Base-by-base conservation (phyloP, 2,797 vertebrate species). In the Falco naumanni region DNA sequence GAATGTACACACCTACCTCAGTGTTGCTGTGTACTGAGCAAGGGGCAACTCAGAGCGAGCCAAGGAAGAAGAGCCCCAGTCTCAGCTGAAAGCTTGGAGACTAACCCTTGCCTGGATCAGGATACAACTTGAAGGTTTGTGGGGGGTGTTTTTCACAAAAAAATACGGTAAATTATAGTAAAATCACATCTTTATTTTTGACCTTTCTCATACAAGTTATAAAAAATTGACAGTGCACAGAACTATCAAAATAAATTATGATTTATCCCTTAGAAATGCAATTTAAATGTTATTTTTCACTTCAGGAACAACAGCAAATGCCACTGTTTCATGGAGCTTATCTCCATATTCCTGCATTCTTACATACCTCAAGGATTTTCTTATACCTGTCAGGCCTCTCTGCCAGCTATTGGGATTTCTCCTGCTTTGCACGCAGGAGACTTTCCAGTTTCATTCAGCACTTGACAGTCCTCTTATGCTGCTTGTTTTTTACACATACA, bases 391-490 rank as follows among this genome's bases (percentile, higher is more conserved):
- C 65, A 86, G n/a, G 80, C 16, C 9, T 76, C 13, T 71, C 26
- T 63, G 47, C 33, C 56, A 87, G 51, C 41, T 88, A 51, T 48
- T 69, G 45, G 47, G 25, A 25, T 90, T 85, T 82, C 25, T 84
- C 5, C 31, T 69, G 31, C 56, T 89, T 33, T 79, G 20, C 28
- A 43, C 0, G 0, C 5, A 57, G 0, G 0, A 78, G 12, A 39
- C 13, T 78, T 84, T 59, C 54, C 19, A 78, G 37, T 72, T 82
- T 82, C 34, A 37, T 70, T 89, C 78, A 94, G 64, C 17, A 47
- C 50, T 84, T 68, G 51, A 41, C 25, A 72, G 19, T 70, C 43
- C 16, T 89, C 47, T 57, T 79, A 51, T 11, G 21, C 16, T 66
- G 20, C 21, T 79, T 91, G 19, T 10, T 75, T 94, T 90, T 70